Evolutionary conservation across 37 sponge, comb jelly and placozoan species (phyloP), one percentile per base, ranked within the genome.

Genomic region (Aphrocallistes beatrix): DNA sequence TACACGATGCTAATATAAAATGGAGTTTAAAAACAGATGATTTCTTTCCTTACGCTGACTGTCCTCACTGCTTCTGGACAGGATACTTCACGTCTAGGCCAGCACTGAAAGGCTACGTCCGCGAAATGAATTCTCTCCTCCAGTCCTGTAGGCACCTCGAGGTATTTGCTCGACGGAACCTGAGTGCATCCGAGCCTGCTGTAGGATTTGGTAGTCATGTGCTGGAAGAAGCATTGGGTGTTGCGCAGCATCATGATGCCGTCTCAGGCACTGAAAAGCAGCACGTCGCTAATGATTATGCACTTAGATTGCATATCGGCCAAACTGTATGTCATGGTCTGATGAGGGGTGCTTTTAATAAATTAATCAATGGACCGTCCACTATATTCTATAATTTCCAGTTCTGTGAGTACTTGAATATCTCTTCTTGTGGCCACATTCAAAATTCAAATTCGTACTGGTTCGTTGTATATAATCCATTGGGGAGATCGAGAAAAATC

Each of bases 181-280:
- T n/a, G n/a, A n/a, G n/a, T n/a, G n/a, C n/a, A n/a, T n/a, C n/a
- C n/a, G 81, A 51, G 17, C 28, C 86, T 49, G 83, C 40, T 82
- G 82, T 81, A 38, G 81, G 83, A 13, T 37, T 6, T 9, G 83
- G 40, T 38, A 39, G 83, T 39, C 6, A 17, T 25, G 40, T 45
- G 39, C 87, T 90, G 50, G 86, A 51, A 42, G 47, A 86, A 36
- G 94, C 99, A 37, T 88, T 95, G 92, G 99, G 93, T 34, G 92
- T 98, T 34, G 89, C 87, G 1, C 99, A 98, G 39, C 99, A 98
- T 85, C 99, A 98, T 39, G 99, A 98, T 91, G 95, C 99, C 39
- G 93, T 98, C 39, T 87, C 89, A 83, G 93, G 96, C 0, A 95
- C 95, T 36, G 91, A 90, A 85, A 93, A 92, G 45, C 94, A 98